Evolutionary conservation across 2,888 invertebrate species (phyloP), one percentile per base, ranked within the genome.

Genomic region (Drosophila melanocephala): DNA sequence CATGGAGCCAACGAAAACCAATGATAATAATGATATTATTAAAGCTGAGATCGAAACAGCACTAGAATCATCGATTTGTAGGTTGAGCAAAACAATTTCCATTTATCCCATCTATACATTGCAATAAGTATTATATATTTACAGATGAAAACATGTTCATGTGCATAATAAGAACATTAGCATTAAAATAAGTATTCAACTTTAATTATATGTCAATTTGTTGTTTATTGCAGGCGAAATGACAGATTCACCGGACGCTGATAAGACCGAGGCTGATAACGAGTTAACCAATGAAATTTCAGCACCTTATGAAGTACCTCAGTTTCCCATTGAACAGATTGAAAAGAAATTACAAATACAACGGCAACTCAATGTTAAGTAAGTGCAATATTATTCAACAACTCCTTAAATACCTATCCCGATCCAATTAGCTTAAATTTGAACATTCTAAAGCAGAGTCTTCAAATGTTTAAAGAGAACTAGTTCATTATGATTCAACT

Each of bases 281-380:
- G 89, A 86, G 61, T 64, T 86, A 14, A 92, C 97, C 67, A 98
- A 98, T 92, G 97, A 98, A 93, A 96, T 98, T 81, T 98, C 98
- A 6, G 98, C 99, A 10, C 98, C 99, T 0, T 99, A 99, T 93
- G 99, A 99, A 94, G 97, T 99, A 50, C 98, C 99, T 0, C 98
- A 99, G 94, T 99, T 99, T 93, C 99, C 99, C 51, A 99, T 99
- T 90, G 99, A 99, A 93, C 98, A 98, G 93, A 97, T 98, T 77
- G 98, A 99, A 94, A 97, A 97, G 94, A 98, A 98, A 92, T 95
- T 98, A 47, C 96, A 97, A 63, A 96, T 98, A 75, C 98, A 98
- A 92, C 94, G 98, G 30, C 97, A 98, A 92, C 95, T 98, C 9
- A 97, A 97, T 92, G 96, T 96, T 90, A 97, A 97, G 98, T 98